Evolutionary conservation across 2,113 vertebrate species (phyloP), one percentile per base, ranked within the genome.

Genomic region (Rhynchomys soricoides): DNA sequence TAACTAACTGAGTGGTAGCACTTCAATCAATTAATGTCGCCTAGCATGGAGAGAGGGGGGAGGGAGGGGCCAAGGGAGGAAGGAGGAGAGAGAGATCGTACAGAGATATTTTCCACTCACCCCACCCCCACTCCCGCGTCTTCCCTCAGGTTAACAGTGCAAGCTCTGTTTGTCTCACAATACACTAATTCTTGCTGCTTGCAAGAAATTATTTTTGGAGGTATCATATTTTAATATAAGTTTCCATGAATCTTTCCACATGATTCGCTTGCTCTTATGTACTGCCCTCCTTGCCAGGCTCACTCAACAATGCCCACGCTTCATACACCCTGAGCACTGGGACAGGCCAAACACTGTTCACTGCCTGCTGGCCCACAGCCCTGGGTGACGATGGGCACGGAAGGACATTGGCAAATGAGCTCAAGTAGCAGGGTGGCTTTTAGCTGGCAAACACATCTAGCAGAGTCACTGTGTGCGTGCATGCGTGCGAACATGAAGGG

Each of bases 121-220:
- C 31, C 91, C 94, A 16, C 29, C 34, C 55, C 93, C 90, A 29
- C 55, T 26, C n/a, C 81, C 4, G 26, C 91, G 89, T 70, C 93
- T 79, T 91, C 68, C 92, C 86, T 70, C 90, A 97, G 43, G 59
- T 98, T 97, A 92, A 90, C 92, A 97, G 95, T 97, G 86, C 98
- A 98, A 97, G 94, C 86, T 87, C 88, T 98, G 89, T 95, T 98
- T 98, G 96, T 93, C 97, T 98, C 97, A 98, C 66, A 98, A 96
- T 90, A 94, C 90, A 94, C 97, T 97, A 97, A 96, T 97, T 98
- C 97, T 98, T 97, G 86, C 78, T 95, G 89, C 87, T 96, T 96
- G 70, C 97, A 97, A 98, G 94, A 98, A 98, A 98, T 97, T 94
- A 93, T 97, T 98, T 98, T 98, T 95, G 96, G 97, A 98, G 94